Conservation (phyloP, 1,140 invertebrate species). For the Drosophila varians region DNA sequence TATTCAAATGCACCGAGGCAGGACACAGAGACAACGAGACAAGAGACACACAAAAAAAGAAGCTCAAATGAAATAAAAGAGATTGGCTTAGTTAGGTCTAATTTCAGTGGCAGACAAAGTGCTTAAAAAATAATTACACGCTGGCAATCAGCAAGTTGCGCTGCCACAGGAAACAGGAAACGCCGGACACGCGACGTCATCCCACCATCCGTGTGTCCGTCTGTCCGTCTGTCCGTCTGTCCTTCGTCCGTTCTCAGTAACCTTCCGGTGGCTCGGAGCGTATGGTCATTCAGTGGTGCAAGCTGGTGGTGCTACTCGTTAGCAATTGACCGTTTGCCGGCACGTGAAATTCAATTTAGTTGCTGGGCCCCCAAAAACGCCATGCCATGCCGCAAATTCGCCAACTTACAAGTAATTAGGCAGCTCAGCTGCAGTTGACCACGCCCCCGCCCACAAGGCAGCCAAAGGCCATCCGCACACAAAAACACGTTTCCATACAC, state of each 20-base stretch:
- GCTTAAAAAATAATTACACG: conserved; percentile 81
- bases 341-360: conserved; percentile 79
- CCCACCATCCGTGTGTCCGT: conserved; percentile 24
- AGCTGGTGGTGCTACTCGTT: conserved; percentile 23
- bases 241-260: background rate
- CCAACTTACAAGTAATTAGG: conserved; percentile 83
- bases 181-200: conserved; percentile 73
- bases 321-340: conserved; percentile 60
- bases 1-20: conserved; percentile 62
- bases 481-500: conserved; percentile 1
- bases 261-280: conserved; percentile 11
- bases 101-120: conserved; percentile 75
- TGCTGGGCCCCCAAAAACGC: conserved; percentile 42
- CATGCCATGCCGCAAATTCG: conserved; percentile 73
- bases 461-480: conserved; percentile 30
- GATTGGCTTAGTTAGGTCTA: conserved; percentile 77
- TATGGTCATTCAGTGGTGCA: background rate
- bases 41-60: background rate
- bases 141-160: conserved; percentile 66
- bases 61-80: conserved; percentile 34
- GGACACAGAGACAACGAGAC: too few species aligned
- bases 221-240: conserved; percentile 3
- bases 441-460: conserved; percentile 20
- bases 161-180: conserved; percentile 71
- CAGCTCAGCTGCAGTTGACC: conserved; percentile 59